Base-by-base conservation (phyloP, 1,140 invertebrate species). In the Teleopsis dalmanni region DNA sequence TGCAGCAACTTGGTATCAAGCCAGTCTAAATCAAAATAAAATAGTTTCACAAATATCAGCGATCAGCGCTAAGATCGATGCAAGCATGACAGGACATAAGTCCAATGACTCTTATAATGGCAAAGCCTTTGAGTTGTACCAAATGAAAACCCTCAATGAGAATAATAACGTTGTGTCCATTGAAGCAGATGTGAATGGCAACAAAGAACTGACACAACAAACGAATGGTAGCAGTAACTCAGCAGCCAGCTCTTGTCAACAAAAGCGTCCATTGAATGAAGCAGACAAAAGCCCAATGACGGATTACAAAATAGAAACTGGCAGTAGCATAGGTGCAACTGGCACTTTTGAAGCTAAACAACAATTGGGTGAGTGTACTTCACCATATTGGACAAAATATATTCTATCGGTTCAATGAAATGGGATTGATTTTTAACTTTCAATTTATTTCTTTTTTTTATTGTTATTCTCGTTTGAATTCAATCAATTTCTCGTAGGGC, bases 51-150 rank as follows among this genome's bases (percentile, higher is more conserved):
- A 61, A 11, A 67, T 67, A 36, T 42, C 63, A 0, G 60, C 64
- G 7, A 67, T 67, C 2, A 67, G 63, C n/a, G 63, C 60, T 29
- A 66, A 67, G 14, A 58, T 61, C 19, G 57, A 66, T 13, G 16
- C 31, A 4, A 16, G 38, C 11, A 31, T 41, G 9, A 34, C 44
- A 13, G 42, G 25, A 33, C 44, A 47, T 21, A 29, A 41, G n/a
- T 10, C 34, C 14, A 35, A 42, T 35, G 31, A 5, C 22, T 46
- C 47, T 11, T 54, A 54, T 27, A 60, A 65, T 47, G 60, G 62
- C 44, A 70, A 65, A 22, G 53, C 57, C 11, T 70, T 70, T 25
- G 66, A 70, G 45, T 51, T 70, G 7, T 69, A 67, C 33, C 66
- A 70, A 22, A 70, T 70, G 66, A 60, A 58, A 14, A 64, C 59